Conservation (phyloP, 2,888 invertebrate species). For the Neoaliturus tenellus region DNA sequence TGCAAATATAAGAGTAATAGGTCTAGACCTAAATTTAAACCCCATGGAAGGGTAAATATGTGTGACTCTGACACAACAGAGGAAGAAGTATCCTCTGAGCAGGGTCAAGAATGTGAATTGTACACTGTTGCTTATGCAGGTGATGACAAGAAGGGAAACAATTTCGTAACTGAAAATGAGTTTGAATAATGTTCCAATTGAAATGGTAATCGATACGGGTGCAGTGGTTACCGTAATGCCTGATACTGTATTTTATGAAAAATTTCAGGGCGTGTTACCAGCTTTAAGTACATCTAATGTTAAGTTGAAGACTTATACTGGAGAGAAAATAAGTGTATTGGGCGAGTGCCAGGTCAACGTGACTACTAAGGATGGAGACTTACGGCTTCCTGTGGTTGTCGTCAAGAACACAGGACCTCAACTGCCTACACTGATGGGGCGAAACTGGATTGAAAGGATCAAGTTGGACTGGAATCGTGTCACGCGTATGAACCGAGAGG, state of each 20-base stretch:
- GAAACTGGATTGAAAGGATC: background rate
- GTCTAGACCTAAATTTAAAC: background rate
- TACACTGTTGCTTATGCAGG: conserved; percentile 10
- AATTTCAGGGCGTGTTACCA: background rate
- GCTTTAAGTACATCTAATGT: background rate
- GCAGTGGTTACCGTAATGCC: conserved; percentile 2
- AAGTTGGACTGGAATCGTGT: background rate
- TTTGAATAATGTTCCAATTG: background rate
- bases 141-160: background rate
- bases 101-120: background rate
- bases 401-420: background rate
- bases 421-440: background rate
- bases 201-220: conserved; percentile 10
- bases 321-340: background rate
- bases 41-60: background rate
- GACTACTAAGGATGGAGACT: background rate
- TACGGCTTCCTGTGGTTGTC: background rate
- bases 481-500: background rate
- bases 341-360: background rate
- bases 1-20: background rate
- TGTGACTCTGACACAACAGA: background rate
- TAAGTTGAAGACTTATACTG: conserved; percentile 14
- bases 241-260: background rate
- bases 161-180: background rate
- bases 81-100: background rate